Conservation (phyloP, 2,797 vertebrate genomes). For the Triplophysa bombifrons region DNA sequence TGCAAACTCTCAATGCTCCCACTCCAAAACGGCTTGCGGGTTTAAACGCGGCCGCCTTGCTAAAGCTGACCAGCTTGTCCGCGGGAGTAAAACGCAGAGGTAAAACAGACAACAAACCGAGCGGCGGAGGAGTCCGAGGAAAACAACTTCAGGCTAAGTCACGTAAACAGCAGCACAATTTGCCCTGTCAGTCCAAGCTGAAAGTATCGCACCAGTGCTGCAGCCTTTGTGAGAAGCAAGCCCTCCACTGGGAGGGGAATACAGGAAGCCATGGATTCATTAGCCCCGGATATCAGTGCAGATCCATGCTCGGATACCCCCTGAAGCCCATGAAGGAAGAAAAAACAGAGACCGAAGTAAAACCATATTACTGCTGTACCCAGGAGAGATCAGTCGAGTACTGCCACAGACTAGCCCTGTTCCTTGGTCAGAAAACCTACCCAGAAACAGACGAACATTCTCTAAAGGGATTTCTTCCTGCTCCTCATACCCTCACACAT, state of each 20-base stretch:
- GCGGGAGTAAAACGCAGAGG: slow-evolving; percentile 73
- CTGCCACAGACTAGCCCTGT: slow-evolving; percentile 89
- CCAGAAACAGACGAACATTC: slow-evolving; percentile 85
- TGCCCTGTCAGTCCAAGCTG: slow-evolving; percentile 47
- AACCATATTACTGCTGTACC: slow-evolving; percentile 82
- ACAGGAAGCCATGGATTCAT: slow-evolving; percentile 68
- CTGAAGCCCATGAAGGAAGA: slow-evolving; percentile 80
- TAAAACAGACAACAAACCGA: slow-evolving; percentile 68
- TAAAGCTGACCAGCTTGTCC: slow-evolving; percentile 87
- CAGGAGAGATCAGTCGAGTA: slow-evolving; percentile 85
- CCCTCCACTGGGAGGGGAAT: slow-evolving; percentile 67
- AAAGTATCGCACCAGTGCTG: slow-evolving; percentile 66
- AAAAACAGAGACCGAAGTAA: slow-evolving; percentile 73
- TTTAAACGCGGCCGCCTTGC: slow-evolving; percentile 90
- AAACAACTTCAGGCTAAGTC: slow-evolving; percentile 57
- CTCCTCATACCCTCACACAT: slow-evolving; percentile 68
- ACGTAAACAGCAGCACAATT: slow-evolving; percentile 64
- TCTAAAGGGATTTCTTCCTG: slow-evolving; percentile 86
- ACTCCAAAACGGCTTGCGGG: slow-evolving; percentile 93
- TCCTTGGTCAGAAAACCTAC: slow-evolving; percentile 88
- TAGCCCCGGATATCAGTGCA: slow-evolving; percentile 67
- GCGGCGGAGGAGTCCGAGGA: slow-evolving; percentile 39
- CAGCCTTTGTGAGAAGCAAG: slow-evolving; percentile 69
- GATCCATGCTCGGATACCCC: slow-evolving; percentile 72
- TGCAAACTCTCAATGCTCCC: slow-evolving; percentile 72